Base-by-base conservation (phyloP, 1,140 invertebrate genomes). In the Drosophila ambigua region DNA sequence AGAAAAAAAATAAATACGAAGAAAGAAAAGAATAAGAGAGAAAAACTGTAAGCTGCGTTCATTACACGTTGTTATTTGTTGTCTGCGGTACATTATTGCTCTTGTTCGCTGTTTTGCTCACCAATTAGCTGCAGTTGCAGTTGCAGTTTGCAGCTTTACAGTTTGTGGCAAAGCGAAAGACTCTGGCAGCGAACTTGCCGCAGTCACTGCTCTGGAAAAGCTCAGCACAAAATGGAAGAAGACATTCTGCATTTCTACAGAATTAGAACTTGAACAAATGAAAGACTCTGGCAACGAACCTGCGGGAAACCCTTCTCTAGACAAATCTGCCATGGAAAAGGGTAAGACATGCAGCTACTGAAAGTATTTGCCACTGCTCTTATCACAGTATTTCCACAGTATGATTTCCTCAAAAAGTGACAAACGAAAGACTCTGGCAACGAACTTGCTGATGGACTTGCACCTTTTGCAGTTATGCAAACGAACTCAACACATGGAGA, bases 41-140 rank as follows among this genome's bases (percentile, higher is more conserved):
- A 49, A 60, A 72, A 67, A 75, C 82, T 87, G 66, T 77, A 79
- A 79, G 83, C 75, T 83, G 75, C 78, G 79, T 82, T 88, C 83
- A 89, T 87, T 87, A 87, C 83, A 88, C 63, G 79, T 83, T 83
- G 83, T 88, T 87, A 87, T 88, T 87, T 87, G 83, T 88, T 87
- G 83, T 79, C 83, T 72, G 67, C 72, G 79, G 83, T 79, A 87
- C 83, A 87, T 88, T 87, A 87, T 87, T 88, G 82, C 63, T 76
- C 83, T 79, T 87, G 82, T 87, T 88, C 64, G 69, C 78, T 88
- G 79, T 79, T 85, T 87, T 83, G 83, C 84, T 77, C 84, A 83
- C 75, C 83, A 87, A 87, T 87, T 87, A 87, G 83, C 67, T 71
- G 54, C 55, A 76, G 51, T 64, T 48, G 15, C 52, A 31, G 39